Evolutionary conservation across 2,113 vertebrate genomes (phyloP), one percentile per base, ranked within the genome.

Genomic region (Eulacestoma nigropectus): DNA sequence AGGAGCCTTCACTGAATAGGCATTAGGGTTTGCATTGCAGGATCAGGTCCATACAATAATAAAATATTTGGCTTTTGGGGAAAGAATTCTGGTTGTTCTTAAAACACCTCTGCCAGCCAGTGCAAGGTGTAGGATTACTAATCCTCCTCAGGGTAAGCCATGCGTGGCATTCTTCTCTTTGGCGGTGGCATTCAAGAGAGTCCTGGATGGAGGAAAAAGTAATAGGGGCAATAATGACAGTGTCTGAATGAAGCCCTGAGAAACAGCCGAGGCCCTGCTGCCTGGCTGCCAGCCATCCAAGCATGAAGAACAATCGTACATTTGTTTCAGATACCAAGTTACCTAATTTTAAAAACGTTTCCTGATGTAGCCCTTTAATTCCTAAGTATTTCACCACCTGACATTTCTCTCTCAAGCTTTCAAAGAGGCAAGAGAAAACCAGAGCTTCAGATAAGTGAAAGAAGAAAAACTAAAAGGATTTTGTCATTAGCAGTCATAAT

Each of bases 121-220:
- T 44, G 56, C 76, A 89, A 93, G 88, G 90, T 92, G 65, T 91
- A 90, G 88, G 84, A 91, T 96, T 97, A 92, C 90, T 96, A 95
- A 95, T 95, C 95, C 65, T 81, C 50, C 73, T 90, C 32, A 74
- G 49, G 37, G 88, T 78, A 89, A 96, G 89, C 92, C 96, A 94
- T 89, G 92, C 83, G 19, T 96, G 90, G 83, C 96, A 96, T 97
- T 95, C 95, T 90, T 95, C 21, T 11, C 69, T 94, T 93, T 73
- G 53, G 60, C 83, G 80, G 74, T 90, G 77, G 65, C 86, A 95
- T 94, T 92, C 90, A 84, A 56, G 65, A 30, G 46, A 78, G 85
- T 44, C 68, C 29, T 55, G 60, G 70, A 84, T 3, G 5, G 84
- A 88, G n/a, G 62, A 77, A 89, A 91, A 90, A 84, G 81, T 73